Percentiles rank a stretch among this genome's conserved stretches.
These are phyloP conservation scores for Troides oblongomaculatus DNA, from an alignment of 2,888 invertebrate species.

Conservation along the genomic window DNA sequence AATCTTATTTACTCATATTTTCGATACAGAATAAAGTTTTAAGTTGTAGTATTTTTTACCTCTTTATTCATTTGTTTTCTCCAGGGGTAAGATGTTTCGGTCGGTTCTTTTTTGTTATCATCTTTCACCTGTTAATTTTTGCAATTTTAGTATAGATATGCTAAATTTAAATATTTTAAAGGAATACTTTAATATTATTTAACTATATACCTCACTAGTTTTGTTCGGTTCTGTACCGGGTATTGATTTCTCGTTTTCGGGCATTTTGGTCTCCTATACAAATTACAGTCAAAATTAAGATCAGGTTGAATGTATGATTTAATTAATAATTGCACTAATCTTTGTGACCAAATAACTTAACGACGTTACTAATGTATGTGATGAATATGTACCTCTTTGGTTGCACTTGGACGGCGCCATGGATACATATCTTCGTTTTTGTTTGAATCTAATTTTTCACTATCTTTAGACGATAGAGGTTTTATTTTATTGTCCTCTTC, in stretches of 20 bases:
- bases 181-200: background rate
- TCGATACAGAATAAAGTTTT: background rate
- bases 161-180: background rate
- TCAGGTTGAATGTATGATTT: background rate
- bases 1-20: background rate
- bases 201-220: slow-evolving; percentile 13
- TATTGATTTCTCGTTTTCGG: slow-evolving; percentile 2
- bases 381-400: slow-evolving; percentile 30
- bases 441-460: slow-evolving; percentile 12
- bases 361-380: background rate
- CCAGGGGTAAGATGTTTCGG: slow-evolving; percentile 47
- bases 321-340: background rate
- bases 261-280: slow-evolving; percentile 14
- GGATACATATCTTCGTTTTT: slow-evolving; percentile 32
- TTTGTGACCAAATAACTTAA: background rate
- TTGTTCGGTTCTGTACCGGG: slow-evolving; percentile 1
- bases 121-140: slow-evolving; percentile 44
- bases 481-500: background rate
- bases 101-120: slow-evolving; percentile 42
- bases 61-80: slow-evolving; percentile 46
- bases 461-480: background rate
- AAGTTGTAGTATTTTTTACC: slow-evolving; percentile 39
- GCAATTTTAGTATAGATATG: slow-evolving; percentile 1
- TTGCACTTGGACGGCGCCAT: slow-evolving; percentile 37
- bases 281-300: background rate